Evolutionary conservation across 2,888 invertebrate genomes (phyloP), one percentile per base, ranked within the genome.

Genomic region (Rhabditoides inermis): DNA sequence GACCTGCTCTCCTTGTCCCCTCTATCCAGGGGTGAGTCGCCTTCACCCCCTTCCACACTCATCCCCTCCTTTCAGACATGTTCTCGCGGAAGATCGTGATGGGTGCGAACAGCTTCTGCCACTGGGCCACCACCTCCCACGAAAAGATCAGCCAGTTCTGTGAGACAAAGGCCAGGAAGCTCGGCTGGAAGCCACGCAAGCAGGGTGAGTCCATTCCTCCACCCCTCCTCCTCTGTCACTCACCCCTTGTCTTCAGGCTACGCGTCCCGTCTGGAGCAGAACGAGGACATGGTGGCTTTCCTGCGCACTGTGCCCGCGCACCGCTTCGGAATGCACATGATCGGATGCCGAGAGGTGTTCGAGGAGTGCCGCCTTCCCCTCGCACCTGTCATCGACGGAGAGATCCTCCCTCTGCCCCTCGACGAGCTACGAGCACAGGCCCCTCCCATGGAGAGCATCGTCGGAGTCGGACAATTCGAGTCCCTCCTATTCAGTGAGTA

Each of bases 351-450:
- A 10, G 56, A 58, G 18, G 60, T 72, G 15, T 68, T 72, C 55
- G 53, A 59, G 15, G 66, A 69, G 25, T 56, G 61, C 18, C 55
- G 61, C 7, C 57, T 73, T 5, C 67, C 69, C 0, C 56, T 73
- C 10, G 61, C 69, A 0, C 73, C 73, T 5, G 69, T 73, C 28
- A 57, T 73, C 44, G 73, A 74, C 47, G 73, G 68, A 20, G 73
- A 74, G 12, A 53, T 74, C 20, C 58, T 73, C 6, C 73, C 73
- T 1, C 2, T 15, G 32, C 26, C 27, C 10, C 45, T 53, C 20
- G 49, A 26, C 12, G 54, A 63, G 20, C 60, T 73, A 6, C 58
- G 73, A 18, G 54, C 53, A 6, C 65, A 68, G 35, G 60, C 65
- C 10, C 55, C 63, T 12, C 58, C 56, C 20, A 65, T 66, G 37